Evolutionary conservation across 2,888 invertebrate species (phyloP).

Genomic region (Cheilosia pagana): DNA sequence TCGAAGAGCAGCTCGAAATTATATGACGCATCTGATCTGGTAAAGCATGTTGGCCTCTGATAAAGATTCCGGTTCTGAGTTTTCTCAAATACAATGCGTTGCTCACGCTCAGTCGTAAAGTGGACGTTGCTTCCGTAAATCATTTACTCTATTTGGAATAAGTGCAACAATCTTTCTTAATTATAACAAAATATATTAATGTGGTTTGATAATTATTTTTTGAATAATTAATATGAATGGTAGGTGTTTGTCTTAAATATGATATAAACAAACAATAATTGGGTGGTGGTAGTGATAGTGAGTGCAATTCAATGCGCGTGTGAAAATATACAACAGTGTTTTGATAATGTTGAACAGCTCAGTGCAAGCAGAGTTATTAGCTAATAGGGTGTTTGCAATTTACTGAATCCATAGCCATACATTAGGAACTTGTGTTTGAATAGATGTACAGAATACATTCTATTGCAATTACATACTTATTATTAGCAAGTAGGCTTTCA

Average conservation of each 20-base stretch:
- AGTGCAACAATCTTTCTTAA: neutral
- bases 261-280: no score
- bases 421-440: no score
- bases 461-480: no score
- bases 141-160: neutral
- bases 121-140: constrained; percentile 5
- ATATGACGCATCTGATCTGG: constrained; percentile 25
- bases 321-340: no score
- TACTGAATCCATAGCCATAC: no score
- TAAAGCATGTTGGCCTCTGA: constrained; percentile 33
- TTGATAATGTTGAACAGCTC: no score
- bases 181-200: neutral
- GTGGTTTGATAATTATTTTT: neutral
- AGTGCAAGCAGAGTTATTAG: no score
- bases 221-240: constrained; percentile 22
- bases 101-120: constrained; percentile 20
- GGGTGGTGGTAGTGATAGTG: no score
- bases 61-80: constrained; percentile 27
- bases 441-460: no score
- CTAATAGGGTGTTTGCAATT: no score
- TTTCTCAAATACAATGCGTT: constrained; percentile 14
- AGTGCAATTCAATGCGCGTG: no score
- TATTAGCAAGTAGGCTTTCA: no score
- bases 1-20: constrained; percentile 14
- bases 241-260: neutral